These are phyloP conservation scores for Forbesichthys papilliferus DNA, from an alignment of 2,113 vertebrate genomes.

Conservation along the genomic window DNA sequence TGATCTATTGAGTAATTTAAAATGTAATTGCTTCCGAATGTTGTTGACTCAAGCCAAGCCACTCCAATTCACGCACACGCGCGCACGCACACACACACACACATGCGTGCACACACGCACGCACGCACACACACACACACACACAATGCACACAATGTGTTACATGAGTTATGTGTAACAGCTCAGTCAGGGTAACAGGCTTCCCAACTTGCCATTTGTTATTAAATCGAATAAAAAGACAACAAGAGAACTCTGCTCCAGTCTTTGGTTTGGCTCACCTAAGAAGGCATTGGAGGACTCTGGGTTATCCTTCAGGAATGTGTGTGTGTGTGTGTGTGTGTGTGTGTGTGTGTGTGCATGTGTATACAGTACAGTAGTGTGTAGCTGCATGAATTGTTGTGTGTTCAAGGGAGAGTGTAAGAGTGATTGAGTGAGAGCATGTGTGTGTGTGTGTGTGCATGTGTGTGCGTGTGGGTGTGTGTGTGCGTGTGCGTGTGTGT, in stretches of 20 bases:
- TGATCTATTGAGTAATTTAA: slow-evolving; percentile 58
- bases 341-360: background rate
- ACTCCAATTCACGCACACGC: slow-evolving; percentile 13
- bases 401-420: background rate
- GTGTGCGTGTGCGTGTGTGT: background rate
- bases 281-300: slow-evolving; percentile 12
- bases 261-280: slow-evolving; percentile 44
- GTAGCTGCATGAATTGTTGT: background rate
- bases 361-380: background rate
- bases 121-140: slow-evolving; percentile 22
- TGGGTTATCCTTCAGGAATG: slow-evolving; percentile 26
- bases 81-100: slow-evolving; percentile 10
- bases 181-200: background rate
- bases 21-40: slow-evolving; percentile 73
- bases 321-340: slow-evolving; percentile 23
- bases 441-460: slow-evolving; percentile 12
- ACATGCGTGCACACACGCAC: background rate
- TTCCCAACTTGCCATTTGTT: slow-evolving; percentile 23
- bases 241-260: slow-evolving; percentile 1
- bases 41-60: slow-evolving; percentile 27
- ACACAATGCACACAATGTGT: slow-evolving; percentile 3
- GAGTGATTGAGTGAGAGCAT: background rate
- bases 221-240: slow-evolving; percentile 34
- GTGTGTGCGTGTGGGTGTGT: slow-evolving; percentile 14
- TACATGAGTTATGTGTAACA: background rate